Evolutionary conservation across 2,888 invertebrate genomes (phyloP).

Genomic region (Philhelius pedissequus): DNA sequence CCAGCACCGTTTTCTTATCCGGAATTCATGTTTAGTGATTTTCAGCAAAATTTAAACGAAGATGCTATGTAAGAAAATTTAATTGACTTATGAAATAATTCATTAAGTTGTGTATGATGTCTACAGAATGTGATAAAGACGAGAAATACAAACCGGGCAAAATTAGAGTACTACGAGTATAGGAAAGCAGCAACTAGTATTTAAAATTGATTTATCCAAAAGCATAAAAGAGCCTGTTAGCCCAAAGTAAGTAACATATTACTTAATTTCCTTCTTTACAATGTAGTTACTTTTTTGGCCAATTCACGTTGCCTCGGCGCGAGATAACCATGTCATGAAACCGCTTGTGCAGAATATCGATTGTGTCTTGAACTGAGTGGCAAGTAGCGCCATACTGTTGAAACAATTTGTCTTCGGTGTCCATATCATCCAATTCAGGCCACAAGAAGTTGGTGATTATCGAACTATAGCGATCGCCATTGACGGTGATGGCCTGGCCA

Average conservation of each 20-base stretch:
- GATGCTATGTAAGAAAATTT: conserved; percentile 81
- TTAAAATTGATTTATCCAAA: conserved; percentile 81
- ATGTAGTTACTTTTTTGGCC: no score
- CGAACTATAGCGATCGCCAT: no score
- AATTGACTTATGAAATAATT: conserved; percentile 48
- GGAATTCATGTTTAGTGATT: conserved; percentile 92
- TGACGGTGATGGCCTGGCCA: no score
- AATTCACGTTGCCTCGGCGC: no score
- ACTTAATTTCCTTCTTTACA: neutral
- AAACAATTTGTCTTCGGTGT: no score
- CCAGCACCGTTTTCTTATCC: conserved; percentile 94
- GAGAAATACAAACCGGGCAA: conserved; percentile 82
- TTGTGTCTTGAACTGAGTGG: no score
- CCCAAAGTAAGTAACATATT: conserved; percentile 76
- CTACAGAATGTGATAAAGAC: conserved; percentile 85
- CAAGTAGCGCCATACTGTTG: no score
- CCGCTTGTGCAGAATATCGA: no score
- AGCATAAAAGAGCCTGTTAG: conserved; percentile 82
- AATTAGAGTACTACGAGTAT: conserved; percentile 87
- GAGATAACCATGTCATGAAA: no score
- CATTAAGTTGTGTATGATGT: neutral
- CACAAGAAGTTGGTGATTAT: no score
- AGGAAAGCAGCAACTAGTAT: conserved; percentile 81
- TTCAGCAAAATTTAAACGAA: conserved; percentile 90
- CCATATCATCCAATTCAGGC: no score